Evolutionary conservation across 2,888 invertebrate species (phyloP).

Genomic region (Scrobipalpa atriplicella): DNA sequence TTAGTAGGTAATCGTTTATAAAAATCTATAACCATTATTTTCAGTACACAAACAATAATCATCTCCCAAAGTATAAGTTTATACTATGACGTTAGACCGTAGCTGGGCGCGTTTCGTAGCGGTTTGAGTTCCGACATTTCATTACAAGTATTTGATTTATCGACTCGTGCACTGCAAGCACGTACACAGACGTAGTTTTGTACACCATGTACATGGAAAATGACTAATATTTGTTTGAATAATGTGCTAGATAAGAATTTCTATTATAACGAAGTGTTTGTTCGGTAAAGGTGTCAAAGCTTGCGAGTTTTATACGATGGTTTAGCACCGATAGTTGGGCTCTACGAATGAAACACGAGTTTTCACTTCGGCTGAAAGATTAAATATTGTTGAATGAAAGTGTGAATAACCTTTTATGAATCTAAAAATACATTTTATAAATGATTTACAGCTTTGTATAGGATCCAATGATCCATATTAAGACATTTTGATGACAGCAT

Average conservation of each 20-base stretch:
- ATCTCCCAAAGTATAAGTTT: not conserved
- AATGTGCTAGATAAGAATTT: conserved; percentile 2
- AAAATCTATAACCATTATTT: too few species aligned
- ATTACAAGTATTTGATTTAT: conserved; percentile 78
- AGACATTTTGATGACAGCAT: too few species aligned
- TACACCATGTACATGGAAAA: conserved; percentile 3
- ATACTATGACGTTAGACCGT: not conserved
- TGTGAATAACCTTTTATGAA: too few species aligned
- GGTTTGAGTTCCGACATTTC: conserved; percentile 57
- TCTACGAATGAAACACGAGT: too few species aligned
- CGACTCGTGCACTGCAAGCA: conserved; percentile 49
- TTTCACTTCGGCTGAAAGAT: too few species aligned
- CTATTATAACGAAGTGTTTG: conserved; percentile 6
- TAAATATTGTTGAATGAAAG: too few species aligned
- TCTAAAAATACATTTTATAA: too few species aligned
- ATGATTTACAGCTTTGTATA: too few species aligned
- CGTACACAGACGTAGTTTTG: conserved; percentile 25
- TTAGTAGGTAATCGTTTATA: too few species aligned
- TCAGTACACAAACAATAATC: not conserved
- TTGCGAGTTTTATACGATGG: not conserved
- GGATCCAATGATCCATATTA: too few species aligned
- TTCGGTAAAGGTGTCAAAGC: not conserved
- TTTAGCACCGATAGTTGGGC: too few species aligned
- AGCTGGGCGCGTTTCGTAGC: not conserved
- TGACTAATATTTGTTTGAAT: conserved; percentile 17